Conservation (phyloP, 2,113 vertebrate species). For the Lagopus muta region DNA sequence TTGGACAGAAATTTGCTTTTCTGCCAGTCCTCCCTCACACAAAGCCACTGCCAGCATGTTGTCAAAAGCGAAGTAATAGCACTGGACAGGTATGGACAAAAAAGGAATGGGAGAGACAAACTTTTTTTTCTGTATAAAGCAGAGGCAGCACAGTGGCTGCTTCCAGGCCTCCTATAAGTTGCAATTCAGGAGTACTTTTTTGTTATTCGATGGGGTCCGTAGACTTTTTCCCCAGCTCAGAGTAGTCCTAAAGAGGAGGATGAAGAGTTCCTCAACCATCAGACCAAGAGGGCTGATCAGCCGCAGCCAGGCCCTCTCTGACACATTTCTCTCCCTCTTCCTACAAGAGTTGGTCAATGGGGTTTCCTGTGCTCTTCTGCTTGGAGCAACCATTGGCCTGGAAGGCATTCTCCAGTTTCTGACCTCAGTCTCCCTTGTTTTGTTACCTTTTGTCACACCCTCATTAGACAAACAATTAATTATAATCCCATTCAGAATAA, state of each 20-base stretch:
- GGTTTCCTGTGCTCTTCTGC: not conserved
- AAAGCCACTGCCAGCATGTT: not conserved
- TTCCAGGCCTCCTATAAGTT: not conserved
- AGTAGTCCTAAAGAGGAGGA: not conserved
- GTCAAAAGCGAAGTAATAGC: not conserved
- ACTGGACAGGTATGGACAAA: not conserved
- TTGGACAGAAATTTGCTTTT: not conserved
- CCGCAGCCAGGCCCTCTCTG: not conserved
- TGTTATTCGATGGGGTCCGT: not conserved
- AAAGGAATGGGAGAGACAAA: fast-evolving
- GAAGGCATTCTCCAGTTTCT: not conserved
- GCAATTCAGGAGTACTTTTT: not conserved
- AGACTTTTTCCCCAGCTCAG: not conserved
- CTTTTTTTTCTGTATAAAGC: not conserved
- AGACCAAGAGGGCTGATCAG: not conserved
- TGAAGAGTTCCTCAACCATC: not conserved
- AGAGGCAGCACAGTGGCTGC: not conserved
- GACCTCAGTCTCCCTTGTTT: not conserved
- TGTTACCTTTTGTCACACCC: not conserved
- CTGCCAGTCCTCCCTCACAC: not conserved
- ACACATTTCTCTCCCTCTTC: not conserved
- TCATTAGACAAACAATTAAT: not conserved
- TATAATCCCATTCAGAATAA: not conserved
- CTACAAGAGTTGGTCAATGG: not conserved
- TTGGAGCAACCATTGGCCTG: not conserved